phyloP scores from a whole-genome alignment of 2,888 invertebrate species.

The Cylloceria caligata region DNA sequence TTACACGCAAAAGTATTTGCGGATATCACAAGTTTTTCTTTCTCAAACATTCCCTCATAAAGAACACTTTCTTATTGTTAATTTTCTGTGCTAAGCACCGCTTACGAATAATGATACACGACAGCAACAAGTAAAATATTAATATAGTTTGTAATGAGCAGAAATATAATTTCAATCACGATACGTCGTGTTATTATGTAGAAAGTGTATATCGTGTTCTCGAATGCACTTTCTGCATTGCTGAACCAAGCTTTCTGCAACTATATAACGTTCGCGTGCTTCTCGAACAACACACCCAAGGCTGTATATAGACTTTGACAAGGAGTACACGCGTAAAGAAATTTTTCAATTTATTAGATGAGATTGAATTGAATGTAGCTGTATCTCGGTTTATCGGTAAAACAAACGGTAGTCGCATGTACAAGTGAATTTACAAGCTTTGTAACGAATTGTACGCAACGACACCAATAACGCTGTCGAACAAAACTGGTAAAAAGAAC shows the following conservation, averaged over 20 bases:
- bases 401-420: background rate
- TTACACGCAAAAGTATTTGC: background rate
- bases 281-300: background rate
- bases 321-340: background rate
- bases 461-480: background rate
- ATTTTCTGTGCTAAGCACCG: background rate
- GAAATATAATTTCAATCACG: constrained; percentile 49
- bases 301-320: background rate
- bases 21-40: background rate
- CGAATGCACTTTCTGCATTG: constrained; percentile 15
- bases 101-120: constrained; percentile 26
- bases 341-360: constrained; percentile 5
- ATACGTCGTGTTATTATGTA: constrained; percentile 53
- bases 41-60: background rate
- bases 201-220: constrained; percentile 45
- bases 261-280: background rate
- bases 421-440: constrained; percentile 15
- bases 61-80: background rate
- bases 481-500: background rate
- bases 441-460: background rate
- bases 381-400: constrained; percentile 23
- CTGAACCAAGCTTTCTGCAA: background rate
- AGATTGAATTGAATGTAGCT: constrained; percentile 26
- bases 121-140: background rate
- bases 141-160: constrained; percentile 44